Percentiles rank a stretch among this genome's conserved stretches.
Conservation (phyloP, 1,140 invertebrate species). For the Pomacea maculata region DNA sequence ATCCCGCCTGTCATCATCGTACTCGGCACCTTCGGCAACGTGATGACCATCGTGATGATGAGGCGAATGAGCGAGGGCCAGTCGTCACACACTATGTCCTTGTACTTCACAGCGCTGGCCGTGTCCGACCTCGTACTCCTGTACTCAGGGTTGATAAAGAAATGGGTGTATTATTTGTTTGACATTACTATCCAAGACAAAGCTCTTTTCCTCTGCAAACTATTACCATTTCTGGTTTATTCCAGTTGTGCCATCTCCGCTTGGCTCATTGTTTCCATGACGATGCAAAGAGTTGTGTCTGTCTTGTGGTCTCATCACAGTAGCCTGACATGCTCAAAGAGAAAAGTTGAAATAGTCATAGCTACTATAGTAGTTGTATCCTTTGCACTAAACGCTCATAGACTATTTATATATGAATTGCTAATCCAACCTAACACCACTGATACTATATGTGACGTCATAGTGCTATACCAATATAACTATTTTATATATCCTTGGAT, state of each 20-base stretch:
- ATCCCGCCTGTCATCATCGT: constrained; percentile 32
- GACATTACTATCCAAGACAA: constrained; percentile 23
- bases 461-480: too few relatives aligned
- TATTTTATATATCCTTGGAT: too few relatives aligned
- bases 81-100: background rate
- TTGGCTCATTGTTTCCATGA: constrained; percentile 33
- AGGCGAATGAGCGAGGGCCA: constrained; percentile 16
- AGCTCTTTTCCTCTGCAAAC: constrained; percentile 18
- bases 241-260: constrained; percentile 17
- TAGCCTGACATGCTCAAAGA: background rate
- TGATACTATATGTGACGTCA: too few relatives aligned
- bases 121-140: constrained; percentile 25
- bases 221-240: constrained; percentile 27
- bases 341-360: too few relatives aligned
- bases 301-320: constrained; percentile 34
- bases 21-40: constrained; percentile 36
- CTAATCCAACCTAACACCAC: too few relatives aligned
- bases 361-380: too few relatives aligned
- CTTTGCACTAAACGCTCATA: too few relatives aligned
- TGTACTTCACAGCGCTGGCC: constrained; percentile 20
- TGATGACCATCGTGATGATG: constrained; percentile 31
- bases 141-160: constrained; percentile 25
- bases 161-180: constrained; percentile 29
- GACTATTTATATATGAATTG: too few relatives aligned
- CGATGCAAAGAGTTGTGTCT: constrained; percentile 30